Base-by-base conservation (phyloP, 2,113 vertebrate genomes). In the Triplophysa dalaica region DNA sequence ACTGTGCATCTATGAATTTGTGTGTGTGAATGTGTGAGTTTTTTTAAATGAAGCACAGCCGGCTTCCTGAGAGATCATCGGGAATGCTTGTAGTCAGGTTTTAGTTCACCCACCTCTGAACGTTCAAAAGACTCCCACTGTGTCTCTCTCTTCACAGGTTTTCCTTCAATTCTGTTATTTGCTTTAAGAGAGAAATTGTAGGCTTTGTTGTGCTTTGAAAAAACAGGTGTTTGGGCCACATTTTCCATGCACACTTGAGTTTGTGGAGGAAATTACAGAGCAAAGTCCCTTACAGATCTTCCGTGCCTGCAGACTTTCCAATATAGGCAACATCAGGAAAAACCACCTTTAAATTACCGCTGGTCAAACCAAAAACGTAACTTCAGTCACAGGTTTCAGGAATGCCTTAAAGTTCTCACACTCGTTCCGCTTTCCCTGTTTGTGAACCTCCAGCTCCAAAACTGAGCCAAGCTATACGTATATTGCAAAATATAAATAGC, bases 261-360 rank as follows among this genome's bases (percentile, higher is more conserved):
- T 81, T 63, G 22, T 29, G 48, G n/a, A 78, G 82, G 86, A 92
- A 91, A 91, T 92, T 88, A 91, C 82, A 91, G 87, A 88, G 84
- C 82, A 69, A 84, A 79, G 80, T 70, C 61, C 70, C 52, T 79
- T 61, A 62, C 78, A 72, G 79, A 68, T 50, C 24, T 77, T 22
- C 65, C 38, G 21, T 68, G 13, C 14, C 22, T 69, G 45, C 54
- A 58, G 76, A 75, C 54, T 70, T 81, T 63, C 26, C 54, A 52
- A 52, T 62, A 19, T 17, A 33, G 19, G 56, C 5, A 12, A 8
- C 21, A 52, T n/a, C 33, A 64, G 33, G 61, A 58, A 69, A 73
- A 79, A 24, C 9, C 0, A 45, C 38, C 13, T n/a, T 48, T 58
- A 69, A 63, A 79, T 58, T 63, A 64, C 22, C 17, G 48, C 26